phyloP scores from a whole-genome alignment of 2,797 vertebrate genomes.

The Malacoctenus gilli region DNA sequence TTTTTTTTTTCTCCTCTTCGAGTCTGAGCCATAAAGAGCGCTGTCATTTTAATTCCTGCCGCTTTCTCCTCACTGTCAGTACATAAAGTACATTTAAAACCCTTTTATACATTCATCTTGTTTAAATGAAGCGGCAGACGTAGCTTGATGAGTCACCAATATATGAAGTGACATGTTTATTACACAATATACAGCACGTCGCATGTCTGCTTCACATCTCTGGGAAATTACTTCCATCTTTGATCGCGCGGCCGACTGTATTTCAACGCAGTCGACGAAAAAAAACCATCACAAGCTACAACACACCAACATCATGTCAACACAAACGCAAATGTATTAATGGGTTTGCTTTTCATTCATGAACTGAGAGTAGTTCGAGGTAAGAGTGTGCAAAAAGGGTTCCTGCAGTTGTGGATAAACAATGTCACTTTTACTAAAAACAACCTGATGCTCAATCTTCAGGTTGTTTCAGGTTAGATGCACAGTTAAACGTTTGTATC shows the following conservation, averaged over 20 bases:
- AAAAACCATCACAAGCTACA: too few relatives aligned
- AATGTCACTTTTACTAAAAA: too few relatives aligned
- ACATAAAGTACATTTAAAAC: slow-evolving; percentile 14
- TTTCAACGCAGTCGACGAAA: not conserved
- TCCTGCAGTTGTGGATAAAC: too few relatives aligned
- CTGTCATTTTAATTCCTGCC: slow-evolving; percentile 14
- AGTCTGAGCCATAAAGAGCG: not conserved
- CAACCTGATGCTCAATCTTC: too few relatives aligned
- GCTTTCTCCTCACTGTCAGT: not conserved
- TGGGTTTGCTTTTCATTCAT: too few relatives aligned
- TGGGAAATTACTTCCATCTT: slow-evolving; percentile 4
- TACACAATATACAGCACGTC: not conserved
- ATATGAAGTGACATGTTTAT: slow-evolving; percentile 2
- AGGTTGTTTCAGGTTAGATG: too few relatives aligned
- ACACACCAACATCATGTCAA: too few relatives aligned
- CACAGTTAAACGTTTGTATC: too few relatives aligned
- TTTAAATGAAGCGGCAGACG: not conserved
- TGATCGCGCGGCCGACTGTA: not conserved
- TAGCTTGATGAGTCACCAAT: slow-evolving; percentile 16
- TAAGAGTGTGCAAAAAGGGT: too few relatives aligned
- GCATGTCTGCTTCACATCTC: slow-evolving; percentile 1
- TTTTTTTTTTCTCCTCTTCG: slow-evolving; percentile 20
- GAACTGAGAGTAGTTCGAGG: too few relatives aligned
- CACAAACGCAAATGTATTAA: too few relatives aligned
- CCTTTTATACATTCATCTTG: not conserved